These are phyloP conservation scores for Prorops nasuta DNA, from an alignment of 1,140 invertebrate genomes.

Conservation along the genomic window DNA sequence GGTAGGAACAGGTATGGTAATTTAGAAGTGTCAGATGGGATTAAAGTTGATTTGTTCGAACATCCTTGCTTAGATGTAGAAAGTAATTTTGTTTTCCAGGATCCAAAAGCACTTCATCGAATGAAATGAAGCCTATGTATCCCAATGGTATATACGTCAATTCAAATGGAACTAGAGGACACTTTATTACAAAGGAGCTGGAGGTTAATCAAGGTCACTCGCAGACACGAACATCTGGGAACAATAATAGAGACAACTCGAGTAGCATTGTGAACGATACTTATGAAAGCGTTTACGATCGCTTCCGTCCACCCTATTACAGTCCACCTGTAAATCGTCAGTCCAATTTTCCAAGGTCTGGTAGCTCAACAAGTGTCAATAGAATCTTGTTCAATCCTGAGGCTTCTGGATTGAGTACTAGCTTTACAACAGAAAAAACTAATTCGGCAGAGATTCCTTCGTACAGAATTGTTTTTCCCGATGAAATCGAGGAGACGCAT, in stretches of 20 bases:
- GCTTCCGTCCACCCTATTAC: neutral
- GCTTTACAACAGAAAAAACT: too few species aligned
- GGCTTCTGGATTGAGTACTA: too few species aligned
- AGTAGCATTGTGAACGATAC: neutral
- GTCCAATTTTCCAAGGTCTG: neutral
- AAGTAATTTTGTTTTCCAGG: neutral
- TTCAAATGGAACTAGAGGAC: slow-evolving; percentile 27
- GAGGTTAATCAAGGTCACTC: slow-evolving; percentile 38
- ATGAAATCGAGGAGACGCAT: too few species aligned
- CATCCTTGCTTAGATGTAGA: neutral
- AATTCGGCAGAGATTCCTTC: too few species aligned
- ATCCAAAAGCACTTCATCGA: slow-evolving; percentile 5
- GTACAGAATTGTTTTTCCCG: too few species aligned
- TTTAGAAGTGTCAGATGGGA: neutral
- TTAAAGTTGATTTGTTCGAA: too few species aligned
- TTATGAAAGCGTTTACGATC: neutral
- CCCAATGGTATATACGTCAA: slow-evolving; percentile 30
- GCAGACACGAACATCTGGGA: slow-evolving; percentile 23
- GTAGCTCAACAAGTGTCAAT: too few species aligned
- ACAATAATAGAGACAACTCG: slow-evolving; percentile 15
- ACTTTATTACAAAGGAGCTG: slow-evolving; percentile 32
- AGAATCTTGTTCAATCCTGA: too few species aligned
- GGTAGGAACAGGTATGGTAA: slow-evolving; percentile 16
- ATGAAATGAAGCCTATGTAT: slow-evolving; percentile 1
- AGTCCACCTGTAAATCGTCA: neutral